phyloP scores from a whole-genome alignment of 2,888 invertebrate species.

The Lasioglossum zephyrum region DNA sequence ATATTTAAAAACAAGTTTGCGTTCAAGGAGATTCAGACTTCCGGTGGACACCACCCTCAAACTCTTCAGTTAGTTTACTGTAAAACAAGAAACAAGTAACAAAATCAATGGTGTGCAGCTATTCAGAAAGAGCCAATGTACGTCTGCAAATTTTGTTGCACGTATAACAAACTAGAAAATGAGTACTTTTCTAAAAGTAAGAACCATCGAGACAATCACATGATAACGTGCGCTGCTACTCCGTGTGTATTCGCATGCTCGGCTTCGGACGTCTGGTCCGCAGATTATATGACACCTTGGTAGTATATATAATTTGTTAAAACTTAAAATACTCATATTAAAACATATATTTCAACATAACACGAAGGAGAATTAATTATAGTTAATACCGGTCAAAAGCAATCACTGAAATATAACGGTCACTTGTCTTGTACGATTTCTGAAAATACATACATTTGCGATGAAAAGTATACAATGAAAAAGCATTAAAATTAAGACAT shows the following conservation, averaged over 20 bases:
- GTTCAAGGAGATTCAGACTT: not conserved
- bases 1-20: conserved; percentile 45
- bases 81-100: conserved; percentile 32
- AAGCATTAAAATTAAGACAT: conserved; percentile 67
- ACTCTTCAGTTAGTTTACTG: conserved; percentile 27
- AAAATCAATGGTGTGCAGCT: conserved; percentile 23
- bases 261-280: conserved; percentile 42
- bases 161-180: conserved; percentile 12
- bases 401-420: conserved; percentile 65
- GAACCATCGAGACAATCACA: conserved; percentile 39
- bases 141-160: conserved; percentile 35
- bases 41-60: not conserved
- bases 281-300: conserved; percentile 40
- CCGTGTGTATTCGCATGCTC: conserved; percentile 35
- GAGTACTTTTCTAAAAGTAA: conserved; percentile 30
- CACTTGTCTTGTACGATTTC: conserved; percentile 56
- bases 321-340: conserved; percentile 63
- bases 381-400: conserved; percentile 60
- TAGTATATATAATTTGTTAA: conserved; percentile 35
- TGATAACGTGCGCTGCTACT: conserved; percentile 15
- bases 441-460: conserved; percentile 61
- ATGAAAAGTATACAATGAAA: conserved; percentile 60
- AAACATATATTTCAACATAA: conserved; percentile 63
- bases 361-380: conserved; percentile 53
- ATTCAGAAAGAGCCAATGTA: conserved; percentile 18